A percentile compares a stretch with the other conserved stretches of the same genome.
phyloP scores from a whole-genome alignment of 2,113 vertebrate genomes.

The Coptodon rendalli region DNA sequence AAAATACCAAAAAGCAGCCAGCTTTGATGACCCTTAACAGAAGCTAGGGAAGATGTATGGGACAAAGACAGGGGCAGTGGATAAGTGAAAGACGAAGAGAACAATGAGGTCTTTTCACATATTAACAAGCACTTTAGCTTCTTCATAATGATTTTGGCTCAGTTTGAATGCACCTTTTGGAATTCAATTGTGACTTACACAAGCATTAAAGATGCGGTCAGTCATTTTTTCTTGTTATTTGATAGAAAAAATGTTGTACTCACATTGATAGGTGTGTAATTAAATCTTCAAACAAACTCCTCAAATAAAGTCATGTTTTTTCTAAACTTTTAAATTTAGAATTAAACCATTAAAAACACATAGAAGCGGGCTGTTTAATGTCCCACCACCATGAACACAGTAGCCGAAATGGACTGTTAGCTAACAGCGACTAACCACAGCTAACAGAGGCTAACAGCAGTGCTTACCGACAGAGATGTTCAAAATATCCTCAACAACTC shows the following conservation, averaged over 20 bases:
- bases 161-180: background rate
- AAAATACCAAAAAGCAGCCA: conserved; percentile 11
- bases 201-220: background rate
- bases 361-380: rapidly evolving
- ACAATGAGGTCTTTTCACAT: background rate
- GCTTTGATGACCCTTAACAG: conserved; percentile 15
- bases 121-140: background rate
- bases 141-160: background rate
- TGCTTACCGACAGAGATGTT: background rate
- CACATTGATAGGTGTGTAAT: background rate
- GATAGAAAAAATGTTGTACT: background rate
- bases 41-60: background rate
- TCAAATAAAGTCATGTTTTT: background rate
- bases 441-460: background rate
- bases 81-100: background rate
- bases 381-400: background rate
- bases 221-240: background rate
- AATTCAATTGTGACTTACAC: background rate
- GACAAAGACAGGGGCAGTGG: background rate
- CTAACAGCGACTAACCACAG: background rate
- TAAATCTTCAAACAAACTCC: background rate
- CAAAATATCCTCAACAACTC: background rate
- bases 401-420: background rate
- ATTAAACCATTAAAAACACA: background rate
- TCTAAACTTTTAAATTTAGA: background rate